Conservation (phyloP, 30 jellyfish, hydroid and myxozoan genomes). For the Catostylus mosaicus region DNA sequence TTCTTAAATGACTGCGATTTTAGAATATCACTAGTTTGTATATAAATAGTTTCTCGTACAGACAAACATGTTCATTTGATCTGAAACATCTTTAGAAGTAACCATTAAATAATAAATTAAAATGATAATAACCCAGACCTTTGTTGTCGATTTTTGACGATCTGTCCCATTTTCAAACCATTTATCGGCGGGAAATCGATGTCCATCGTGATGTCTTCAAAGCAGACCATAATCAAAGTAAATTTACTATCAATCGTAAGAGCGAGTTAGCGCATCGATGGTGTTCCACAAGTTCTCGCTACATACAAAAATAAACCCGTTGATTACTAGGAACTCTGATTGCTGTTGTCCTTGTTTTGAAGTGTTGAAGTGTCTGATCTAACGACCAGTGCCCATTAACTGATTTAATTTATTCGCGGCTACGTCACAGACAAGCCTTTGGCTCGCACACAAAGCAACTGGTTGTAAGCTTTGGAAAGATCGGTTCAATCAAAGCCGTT, state of each 20-base stretch:
- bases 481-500: slow-evolving; percentile 25
- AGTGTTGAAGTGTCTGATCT: slow-evolving; percentile 46
- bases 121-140: slow-evolving; percentile 13
- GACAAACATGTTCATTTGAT: too few species aligned
- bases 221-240: neutral
- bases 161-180: neutral
- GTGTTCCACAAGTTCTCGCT: slow-evolving; percentile 17
- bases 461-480: slow-evolving; percentile 18
- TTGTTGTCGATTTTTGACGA: neutral
- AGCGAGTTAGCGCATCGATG: neutral
- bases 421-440: slow-evolving; percentile 39
- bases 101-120: neutral
- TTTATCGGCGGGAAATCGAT: neutral
- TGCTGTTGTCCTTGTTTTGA: slow-evolving; percentile 25
- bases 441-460: slow-evolving; percentile 62
- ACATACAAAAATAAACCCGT: slow-evolving; percentile 18
- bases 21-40: too few species aligned
- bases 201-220: neutral
- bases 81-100: too few species aligned
- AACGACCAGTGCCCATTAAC: neutral
- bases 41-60: too few species aligned
- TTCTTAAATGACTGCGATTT: too few species aligned
- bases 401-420: slow-evolving; percentile 22
- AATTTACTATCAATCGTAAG: neutral
- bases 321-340: slow-evolving; percentile 12